These are phyloP conservation scores for Hoplodrina ambigua DNA, from an alignment of 2,888 invertebrate species.

Conservation along the genomic window DNA sequence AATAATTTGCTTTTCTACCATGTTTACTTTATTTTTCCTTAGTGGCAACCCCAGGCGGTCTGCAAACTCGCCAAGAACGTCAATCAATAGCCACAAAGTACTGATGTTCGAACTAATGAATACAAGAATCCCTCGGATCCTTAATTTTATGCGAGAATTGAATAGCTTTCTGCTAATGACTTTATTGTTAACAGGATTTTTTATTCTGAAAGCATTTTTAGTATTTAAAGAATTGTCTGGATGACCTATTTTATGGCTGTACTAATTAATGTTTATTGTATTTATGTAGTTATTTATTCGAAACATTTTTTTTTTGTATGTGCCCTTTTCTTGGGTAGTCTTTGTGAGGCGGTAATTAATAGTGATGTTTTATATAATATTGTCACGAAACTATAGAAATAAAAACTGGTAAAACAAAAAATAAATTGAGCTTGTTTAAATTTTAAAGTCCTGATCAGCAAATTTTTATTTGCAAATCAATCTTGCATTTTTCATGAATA, in stretches of 20 bases:
- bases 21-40: conserved; percentile 47
- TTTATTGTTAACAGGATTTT: conserved; percentile 75
- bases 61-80: conserved; percentile 56
- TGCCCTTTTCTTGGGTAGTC: no score
- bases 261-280: conserved; percentile 34
- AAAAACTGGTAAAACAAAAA: no score
- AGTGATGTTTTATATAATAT: not conserved
- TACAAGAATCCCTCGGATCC: conserved; percentile 69
- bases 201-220: conserved; percentile 60
- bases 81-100: conserved; percentile 57
- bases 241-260: conserved; percentile 36
- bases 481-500: not conserved
- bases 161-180: conserved; percentile 77
- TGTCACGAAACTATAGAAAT: conserved; percentile 1
- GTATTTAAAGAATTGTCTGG: conserved; percentile 54
- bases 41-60: conserved; percentile 57
- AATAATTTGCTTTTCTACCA: conserved; percentile 17
- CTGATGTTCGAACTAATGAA: conserved; percentile 68
- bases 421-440: no score
- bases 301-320: no score
- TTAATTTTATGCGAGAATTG: conserved; percentile 75
- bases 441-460: no score
- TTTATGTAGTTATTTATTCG: not conserved
- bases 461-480: no score
- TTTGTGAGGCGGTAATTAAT: not conserved